A percentile compares a stretch with the other conserved stretches of the same genome.
phyloP scores from a whole-genome alignment of 2,797 vertebrate genomes.

The Scomberomorus guttatus region DNA sequence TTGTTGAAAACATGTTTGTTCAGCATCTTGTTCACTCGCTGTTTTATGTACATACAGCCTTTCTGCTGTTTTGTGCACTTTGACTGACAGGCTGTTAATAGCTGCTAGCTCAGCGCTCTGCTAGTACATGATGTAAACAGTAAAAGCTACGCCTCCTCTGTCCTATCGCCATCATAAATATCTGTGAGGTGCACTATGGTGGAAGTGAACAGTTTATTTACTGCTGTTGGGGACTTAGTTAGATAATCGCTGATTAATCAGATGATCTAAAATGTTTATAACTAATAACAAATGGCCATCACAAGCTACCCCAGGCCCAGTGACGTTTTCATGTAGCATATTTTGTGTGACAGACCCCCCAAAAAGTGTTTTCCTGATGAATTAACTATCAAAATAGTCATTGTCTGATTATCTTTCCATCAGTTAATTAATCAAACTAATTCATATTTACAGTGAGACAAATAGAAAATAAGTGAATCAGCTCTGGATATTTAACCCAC shows the following conservation, averaged over 20 bases:
- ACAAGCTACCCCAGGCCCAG: background rate
- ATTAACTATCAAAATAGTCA: background rate
- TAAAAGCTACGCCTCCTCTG: constrained; percentile 55
- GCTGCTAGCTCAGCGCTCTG: background rate
- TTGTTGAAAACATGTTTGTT: constrained; percentile 24
- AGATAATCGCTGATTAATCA: background rate
- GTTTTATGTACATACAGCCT: background rate
- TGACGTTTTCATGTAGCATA: background rate
- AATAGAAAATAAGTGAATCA: background rate
- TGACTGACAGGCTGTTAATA: background rate
- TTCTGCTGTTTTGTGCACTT: background rate
- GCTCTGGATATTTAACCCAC: background rate
- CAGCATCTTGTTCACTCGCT: background rate
- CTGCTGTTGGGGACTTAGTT: background rate
- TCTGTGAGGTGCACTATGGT: background rate
- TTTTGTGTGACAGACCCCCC: background rate
- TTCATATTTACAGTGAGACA: background rate
- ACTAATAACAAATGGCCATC: background rate
- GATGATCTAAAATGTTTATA: background rate
- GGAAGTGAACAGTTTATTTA: background rate
- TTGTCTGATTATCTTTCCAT: background rate
- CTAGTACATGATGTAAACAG: constrained; percentile 57
- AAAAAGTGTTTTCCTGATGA: no score
- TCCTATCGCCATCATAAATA: constrained; percentile 4
- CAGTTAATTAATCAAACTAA: no score